Percentiles rank a stretch among this genome's conserved stretches.
Evolutionary conservation across 2,113 vertebrate genomes (phyloP).

Genomic region (Gobius niger): DNA sequence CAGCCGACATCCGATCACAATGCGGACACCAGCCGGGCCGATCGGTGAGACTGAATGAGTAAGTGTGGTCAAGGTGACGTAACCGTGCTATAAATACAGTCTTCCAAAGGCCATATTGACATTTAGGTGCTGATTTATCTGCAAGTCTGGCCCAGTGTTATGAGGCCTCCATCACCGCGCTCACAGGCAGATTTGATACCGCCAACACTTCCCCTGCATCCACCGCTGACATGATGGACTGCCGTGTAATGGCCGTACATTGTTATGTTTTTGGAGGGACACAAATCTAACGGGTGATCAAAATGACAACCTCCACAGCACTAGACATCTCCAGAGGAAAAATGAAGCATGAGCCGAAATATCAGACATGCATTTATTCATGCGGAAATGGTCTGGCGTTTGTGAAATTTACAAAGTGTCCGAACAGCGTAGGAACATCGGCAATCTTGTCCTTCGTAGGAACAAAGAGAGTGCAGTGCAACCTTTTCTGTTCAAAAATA

Average conservation of each 20-base stretch:
- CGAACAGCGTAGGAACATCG: no score
- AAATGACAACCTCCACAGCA: slow-evolving; percentile 1
- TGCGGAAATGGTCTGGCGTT: neutral
- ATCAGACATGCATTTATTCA: neutral
- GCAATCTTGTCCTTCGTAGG: no score
- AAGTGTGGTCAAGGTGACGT: slow-evolving; percentile 32
- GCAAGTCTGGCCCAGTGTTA: slow-evolving; percentile 46
- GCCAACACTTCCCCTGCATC: slow-evolving; percentile 14
- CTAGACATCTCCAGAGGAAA: slow-evolving; percentile 1
- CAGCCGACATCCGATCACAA: neutral
- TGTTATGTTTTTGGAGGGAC: slow-evolving; percentile 19
- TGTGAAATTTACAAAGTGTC: neutral
- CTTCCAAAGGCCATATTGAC: slow-evolving; percentile 67
- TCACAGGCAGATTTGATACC: slow-evolving; percentile 39
- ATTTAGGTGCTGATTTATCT: slow-evolving; percentile 66
- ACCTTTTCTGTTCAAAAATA: no score
- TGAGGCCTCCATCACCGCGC: slow-evolving; percentile 38
- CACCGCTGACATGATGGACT: slow-evolving; percentile 10
- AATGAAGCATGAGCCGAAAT: neutral
- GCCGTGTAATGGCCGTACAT: slow-evolving; percentile 15
- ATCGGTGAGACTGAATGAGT: slow-evolving; percentile 19
- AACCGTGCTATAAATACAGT: slow-evolving; percentile 56
- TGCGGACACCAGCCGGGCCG: slow-evolving; percentile 14
- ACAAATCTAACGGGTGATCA: slow-evolving; percentile 1
- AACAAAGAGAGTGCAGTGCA: no score